Conservation (phyloP, 2,888 invertebrate species). For the Hermodice carunculata region DNA sequence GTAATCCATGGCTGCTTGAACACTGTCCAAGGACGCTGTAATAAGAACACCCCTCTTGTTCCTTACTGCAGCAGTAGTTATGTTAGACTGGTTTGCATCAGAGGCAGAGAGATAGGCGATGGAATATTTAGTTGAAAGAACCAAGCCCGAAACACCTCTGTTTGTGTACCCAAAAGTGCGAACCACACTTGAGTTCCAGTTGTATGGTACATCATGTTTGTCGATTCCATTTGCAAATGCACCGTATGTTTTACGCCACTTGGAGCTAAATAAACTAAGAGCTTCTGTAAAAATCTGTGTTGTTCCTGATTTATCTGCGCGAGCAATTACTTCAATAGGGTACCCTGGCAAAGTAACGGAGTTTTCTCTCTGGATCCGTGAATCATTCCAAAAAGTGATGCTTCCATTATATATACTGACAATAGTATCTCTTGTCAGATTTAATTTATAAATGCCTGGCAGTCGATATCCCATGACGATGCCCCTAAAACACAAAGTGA, state of each 20-base stretch:
- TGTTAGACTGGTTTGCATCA: conserved; percentile 38
- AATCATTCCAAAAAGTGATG: conserved; percentile 53
- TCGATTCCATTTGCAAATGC: conserved; percentile 45
- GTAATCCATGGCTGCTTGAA: conserved; percentile 44
- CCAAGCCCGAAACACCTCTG: conserved; percentile 31
- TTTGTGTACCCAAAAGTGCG: conserved; percentile 19
- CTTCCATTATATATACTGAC: conserved; percentile 64
- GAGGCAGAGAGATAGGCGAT: conserved; percentile 57
- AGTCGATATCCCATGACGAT: conserved; percentile 57
- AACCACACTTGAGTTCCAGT: conserved; percentile 21
- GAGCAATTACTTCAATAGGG: conserved; percentile 51
- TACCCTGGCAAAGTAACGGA: conserved; percentile 41
- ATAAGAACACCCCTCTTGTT: conserved; percentile 44
- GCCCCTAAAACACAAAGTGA: conserved; percentile 56
- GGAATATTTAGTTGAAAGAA: conserved; percentile 36
- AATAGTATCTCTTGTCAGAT: conserved; percentile 48
- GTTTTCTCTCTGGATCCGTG: conserved; percentile 44
- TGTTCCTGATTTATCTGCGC: conserved; percentile 62
- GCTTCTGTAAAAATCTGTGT: conserved; percentile 58
- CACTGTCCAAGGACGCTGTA: conserved; percentile 32
- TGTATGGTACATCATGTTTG: conserved; percentile 9
- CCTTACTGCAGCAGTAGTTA: conserved; percentile 44
- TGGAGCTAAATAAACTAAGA: conserved; percentile 47
- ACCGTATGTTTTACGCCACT: conserved; percentile 53
- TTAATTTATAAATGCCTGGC: conserved; percentile 46